These are phyloP conservation scores for Trichoplusia ni DNA, from an alignment of 1,140 invertebrate species.

Conservation along the genomic window DNA sequence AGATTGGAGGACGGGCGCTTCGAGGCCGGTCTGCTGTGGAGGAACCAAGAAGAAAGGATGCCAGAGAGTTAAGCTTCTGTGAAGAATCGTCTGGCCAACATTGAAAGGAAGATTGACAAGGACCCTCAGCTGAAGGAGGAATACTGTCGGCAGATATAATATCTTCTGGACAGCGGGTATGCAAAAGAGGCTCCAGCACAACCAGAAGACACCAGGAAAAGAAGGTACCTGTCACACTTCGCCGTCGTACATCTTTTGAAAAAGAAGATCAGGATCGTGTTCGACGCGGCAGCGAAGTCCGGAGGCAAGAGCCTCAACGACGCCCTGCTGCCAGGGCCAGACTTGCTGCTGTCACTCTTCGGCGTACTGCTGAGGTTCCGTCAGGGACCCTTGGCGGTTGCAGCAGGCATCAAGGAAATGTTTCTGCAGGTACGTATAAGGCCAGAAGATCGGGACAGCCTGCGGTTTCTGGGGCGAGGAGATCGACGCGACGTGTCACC, in stretches of 20 bases:
- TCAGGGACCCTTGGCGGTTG: slow-evolving; percentile 31
- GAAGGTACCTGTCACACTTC: slow-evolving; percentile 34
- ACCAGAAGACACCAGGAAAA: background rate
- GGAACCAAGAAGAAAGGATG: slow-evolving; percentile 3
- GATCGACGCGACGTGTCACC: background rate
- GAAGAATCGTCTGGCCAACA: background rate
- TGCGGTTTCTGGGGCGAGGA: slow-evolving; percentile 33
- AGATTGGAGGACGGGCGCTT: slow-evolving; percentile 21
- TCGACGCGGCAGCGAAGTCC: slow-evolving; percentile 24
- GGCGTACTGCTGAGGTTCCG: slow-evolving; percentile 30
- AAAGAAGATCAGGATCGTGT: slow-evolving; percentile 21
- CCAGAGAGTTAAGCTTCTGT: slow-evolving; percentile 8
- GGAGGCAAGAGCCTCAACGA: slow-evolving; percentile 19
- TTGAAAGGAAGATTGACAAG: slow-evolving; percentile 32
- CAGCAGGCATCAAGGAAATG: slow-evolving; percentile 42
- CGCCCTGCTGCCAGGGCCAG: slow-evolving; percentile 14
- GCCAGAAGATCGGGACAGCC: slow-evolving; percentile 18
- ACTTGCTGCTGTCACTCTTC: slow-evolving; percentile 22
- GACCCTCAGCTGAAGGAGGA: background rate
- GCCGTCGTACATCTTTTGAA: slow-evolving; percentile 2
- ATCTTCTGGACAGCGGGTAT: slow-evolving; percentile 12
- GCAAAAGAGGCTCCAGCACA: background rate
- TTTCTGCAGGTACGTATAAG: slow-evolving; percentile 31
- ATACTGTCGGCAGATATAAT: slow-evolving; percentile 12
- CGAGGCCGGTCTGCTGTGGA: slow-evolving; percentile 27